Conservation (phyloP, 1,140 invertebrate genomes). For the Ceratina japonica region DNA sequence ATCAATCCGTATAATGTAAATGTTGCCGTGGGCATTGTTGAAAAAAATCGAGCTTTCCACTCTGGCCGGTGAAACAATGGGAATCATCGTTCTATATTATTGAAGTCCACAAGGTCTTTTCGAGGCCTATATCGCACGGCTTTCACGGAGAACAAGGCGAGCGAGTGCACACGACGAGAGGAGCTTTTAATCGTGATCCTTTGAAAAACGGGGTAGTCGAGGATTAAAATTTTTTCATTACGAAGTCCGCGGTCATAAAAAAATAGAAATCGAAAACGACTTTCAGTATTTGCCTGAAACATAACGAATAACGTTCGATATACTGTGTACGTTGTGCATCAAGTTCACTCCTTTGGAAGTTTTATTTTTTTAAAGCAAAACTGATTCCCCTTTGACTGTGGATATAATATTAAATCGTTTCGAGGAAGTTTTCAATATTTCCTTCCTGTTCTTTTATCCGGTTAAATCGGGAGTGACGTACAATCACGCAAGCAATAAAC, state of each 20-base stretch:
- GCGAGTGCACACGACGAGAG: neutral
- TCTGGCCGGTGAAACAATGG: slow-evolving; percentile 10
- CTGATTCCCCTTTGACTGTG: no score
- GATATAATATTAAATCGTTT: no score
- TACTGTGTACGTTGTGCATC: neutral
- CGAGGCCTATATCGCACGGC: neutral
- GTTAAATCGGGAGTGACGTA: no score
- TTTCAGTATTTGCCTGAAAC: neutral
- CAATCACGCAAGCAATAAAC: no score
- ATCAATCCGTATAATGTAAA: no score
- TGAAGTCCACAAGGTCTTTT: neutral
- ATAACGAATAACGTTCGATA: neutral
- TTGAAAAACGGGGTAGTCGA: neutral
- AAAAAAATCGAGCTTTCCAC: neutral
- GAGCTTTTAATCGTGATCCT: slow-evolving; percentile 9
- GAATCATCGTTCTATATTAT: slow-evolving; percentile 11
- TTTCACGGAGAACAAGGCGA: neutral
- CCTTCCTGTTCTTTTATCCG: no score
- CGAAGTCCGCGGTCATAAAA: neutral
- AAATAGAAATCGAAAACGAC: neutral
- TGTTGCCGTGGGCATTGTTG: neutral
- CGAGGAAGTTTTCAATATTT: no score
- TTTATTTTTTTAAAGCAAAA: no score
- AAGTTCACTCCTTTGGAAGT: neutral
- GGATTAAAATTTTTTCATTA: slow-evolving; percentile 7